Evolutionary conservation across 2,888 invertebrate genomes (phyloP), one percentile per base, ranked within the genome.

Genomic region (Brachypterus glaber): DNA sequence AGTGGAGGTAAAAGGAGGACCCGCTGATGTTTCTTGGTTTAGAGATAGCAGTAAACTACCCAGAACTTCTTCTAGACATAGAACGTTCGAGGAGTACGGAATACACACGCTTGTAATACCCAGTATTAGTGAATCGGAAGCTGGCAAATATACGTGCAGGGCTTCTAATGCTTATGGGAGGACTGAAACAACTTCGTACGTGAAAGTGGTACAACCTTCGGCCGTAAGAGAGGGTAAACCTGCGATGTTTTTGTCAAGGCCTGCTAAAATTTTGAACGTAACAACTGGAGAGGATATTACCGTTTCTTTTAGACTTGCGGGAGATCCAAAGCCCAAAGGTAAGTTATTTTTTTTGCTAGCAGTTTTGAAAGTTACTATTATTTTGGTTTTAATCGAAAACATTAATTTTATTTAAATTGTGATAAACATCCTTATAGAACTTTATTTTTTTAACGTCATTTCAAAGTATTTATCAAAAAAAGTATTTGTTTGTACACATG

Each of bases 321-420:
- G 89, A 41, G 82, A 84, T 55, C 90, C 90, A 1, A 87, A 81
- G 58, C 88, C 90, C 5, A 82, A 79, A 76, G 79, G 90, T 90
- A 67, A 62, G 59, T 29, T 31, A 26, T 4, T 31, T 17, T 33
- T 5, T 27, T 27, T 35, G 27, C 16, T 37, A 27, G 16, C 21
- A 37, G 31, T 37, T 34, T 33, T 14, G 31, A 29, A 29, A 42
- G 4, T 33, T 34, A 37, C 16, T 33, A 25, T 27, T 17, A 35
- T 42, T 35, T 37, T 34, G 44, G 18, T 13, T 12, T 32, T 33
- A 30, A 37, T 21, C 9, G 5, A 21, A 21, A 21, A 21, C 5
- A 7, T 21, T 21, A 21, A 21, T 21, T 9, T 21, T 5, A 7
- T 21, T 21, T 21, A 21, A 21, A 7, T 21, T 5, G 21, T 21